Evolutionary conservation across 2,797 vertebrate species (phyloP).

Genomic region (Anomalospiza imberbis): DNA sequence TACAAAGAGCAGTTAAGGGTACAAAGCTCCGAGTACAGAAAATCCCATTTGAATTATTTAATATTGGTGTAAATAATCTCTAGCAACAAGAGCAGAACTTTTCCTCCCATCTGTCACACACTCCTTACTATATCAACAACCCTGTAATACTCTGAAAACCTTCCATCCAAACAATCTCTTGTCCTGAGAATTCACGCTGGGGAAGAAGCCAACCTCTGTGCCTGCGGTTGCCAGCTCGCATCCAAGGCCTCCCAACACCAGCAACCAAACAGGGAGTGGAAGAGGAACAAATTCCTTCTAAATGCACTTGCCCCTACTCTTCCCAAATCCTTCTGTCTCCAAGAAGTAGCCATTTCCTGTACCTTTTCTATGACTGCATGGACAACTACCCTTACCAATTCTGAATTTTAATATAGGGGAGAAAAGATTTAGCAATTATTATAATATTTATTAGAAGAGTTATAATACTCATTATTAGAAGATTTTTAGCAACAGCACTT

Average conservation of each 20-base stretch:
- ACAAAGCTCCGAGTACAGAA: not conserved
- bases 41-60: slow-evolving; percentile 62
- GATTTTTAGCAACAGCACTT: not conserved
- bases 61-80: slow-evolving; percentile 56
- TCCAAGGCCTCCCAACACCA: not conserved
- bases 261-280: rapidly evolving
- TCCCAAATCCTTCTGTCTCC: not conserved
- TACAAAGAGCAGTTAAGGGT: slow-evolving; percentile 7
- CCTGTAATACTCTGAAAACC: slow-evolving; percentile 10
- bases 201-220: not conserved
- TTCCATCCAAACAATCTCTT: slow-evolving; percentile 2
- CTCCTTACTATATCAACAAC: slow-evolving; percentile 34
- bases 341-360: not conserved
- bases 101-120: slow-evolving; percentile 35
- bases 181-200: not conserved
- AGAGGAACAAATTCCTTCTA: not conserved
- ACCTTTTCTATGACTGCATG: not conserved
- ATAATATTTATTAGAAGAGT: not conserved
- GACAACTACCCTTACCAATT: not conserved
- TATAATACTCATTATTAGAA: not conserved
- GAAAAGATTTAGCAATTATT: not conserved
- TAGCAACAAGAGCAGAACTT: slow-evolving; percentile 21
- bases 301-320: not conserved
- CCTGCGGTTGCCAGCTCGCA: rapidly evolving
- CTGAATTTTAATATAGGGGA: rapidly evolving